Evolutionary conservation across 2,888 invertebrate genomes (phyloP).

Genomic region (Leptinotarsa peninsularis): DNA sequence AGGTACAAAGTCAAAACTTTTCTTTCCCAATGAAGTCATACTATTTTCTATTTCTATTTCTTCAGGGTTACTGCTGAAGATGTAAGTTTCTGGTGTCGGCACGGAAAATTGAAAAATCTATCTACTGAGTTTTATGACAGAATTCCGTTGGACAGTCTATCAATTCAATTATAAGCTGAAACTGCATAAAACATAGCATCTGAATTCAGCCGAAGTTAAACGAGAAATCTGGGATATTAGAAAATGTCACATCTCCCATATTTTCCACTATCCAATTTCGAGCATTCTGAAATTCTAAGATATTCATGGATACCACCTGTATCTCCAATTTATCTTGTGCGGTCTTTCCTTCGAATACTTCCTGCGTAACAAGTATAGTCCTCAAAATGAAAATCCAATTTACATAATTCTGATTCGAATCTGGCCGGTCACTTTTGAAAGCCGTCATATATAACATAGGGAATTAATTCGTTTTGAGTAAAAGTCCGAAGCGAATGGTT

Average conservation of each 20-base stretch:
- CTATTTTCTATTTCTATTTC: no score
- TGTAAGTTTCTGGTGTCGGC: no score
- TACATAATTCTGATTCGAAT: conserved; percentile 42
- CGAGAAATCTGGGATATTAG: neutral
- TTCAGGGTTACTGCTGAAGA: no score
- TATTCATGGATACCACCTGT: conserved; percentile 36
- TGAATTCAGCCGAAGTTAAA: neutral
- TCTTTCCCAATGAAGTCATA: no score
- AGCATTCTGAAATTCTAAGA: conserved; percentile 9
- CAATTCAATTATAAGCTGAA: no score
- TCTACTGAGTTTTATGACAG: no score
- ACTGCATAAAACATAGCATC: no score
- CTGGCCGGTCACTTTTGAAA: conserved; percentile 32
- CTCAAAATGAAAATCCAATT: conserved; percentile 32
- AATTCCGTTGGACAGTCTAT: no score
- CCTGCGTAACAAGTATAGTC: conserved; percentile 19
- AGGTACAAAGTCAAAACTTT: no score
- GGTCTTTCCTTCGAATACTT: conserved; percentile 23
- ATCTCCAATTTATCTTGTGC: conserved; percentile 36
- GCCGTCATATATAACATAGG: conserved; percentile 31
- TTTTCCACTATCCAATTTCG: conserved; percentile 32
- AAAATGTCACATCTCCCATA: conserved; percentile 5
- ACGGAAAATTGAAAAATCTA: no score
- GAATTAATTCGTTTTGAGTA: conserved; percentile 24
- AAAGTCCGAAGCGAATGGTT: conserved; percentile 15